Conservation (phyloP, 1,140 invertebrate genomes). For the Drosophila hydei region DNA sequence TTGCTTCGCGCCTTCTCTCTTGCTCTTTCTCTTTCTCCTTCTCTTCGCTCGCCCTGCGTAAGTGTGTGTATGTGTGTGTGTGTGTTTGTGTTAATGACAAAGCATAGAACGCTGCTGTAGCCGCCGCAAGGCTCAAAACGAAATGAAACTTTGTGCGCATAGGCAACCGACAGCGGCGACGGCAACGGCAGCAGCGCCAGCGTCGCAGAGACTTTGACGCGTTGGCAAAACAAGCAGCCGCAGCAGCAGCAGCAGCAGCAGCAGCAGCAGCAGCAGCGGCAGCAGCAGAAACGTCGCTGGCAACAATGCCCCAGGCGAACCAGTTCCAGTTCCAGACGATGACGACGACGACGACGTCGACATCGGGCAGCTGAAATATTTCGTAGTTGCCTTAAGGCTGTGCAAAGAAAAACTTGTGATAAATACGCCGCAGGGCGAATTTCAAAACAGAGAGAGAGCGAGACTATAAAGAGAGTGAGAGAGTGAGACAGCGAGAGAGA, state of each 20-base stretch:
- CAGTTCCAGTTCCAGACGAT: conserved; percentile 53
- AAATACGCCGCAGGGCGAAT: conserved; percentile 76
- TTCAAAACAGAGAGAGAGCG: conserved; percentile 68
- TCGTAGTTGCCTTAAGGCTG: conserved; percentile 64
- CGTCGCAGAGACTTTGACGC: conserved; percentile 68
- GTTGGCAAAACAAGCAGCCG: conserved; percentile 57
- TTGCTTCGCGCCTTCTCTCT: conserved; percentile 20
- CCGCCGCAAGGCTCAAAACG: conserved; percentile 64
- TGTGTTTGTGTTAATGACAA: conserved; percentile 81
- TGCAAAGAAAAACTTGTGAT: conserved; percentile 84
- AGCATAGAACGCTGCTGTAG: conserved; percentile 73
- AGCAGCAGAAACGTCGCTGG: conserved; percentile 43
- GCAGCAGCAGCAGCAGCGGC: background rate
- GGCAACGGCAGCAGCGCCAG: conserved; percentile 22
- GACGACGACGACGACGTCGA: conserved; percentile 42
- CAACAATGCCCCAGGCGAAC: conserved; percentile 41
- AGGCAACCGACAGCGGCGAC: conserved; percentile 44
- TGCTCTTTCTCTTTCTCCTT: conserved; percentile 13
- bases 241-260: background rate
- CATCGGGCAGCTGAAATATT: conserved; percentile 81
- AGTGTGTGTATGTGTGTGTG: conserved; percentile 42
- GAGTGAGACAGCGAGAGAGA: conserved; percentile 1
- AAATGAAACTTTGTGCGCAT: conserved; percentile 81
- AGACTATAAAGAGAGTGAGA: conserved; percentile 2
- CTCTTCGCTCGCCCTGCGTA: conserved; percentile 6